Evolutionary conservation across 2,113 vertebrate genomes (phyloP).

Genomic region (Callaeas wilsoni): DNA sequence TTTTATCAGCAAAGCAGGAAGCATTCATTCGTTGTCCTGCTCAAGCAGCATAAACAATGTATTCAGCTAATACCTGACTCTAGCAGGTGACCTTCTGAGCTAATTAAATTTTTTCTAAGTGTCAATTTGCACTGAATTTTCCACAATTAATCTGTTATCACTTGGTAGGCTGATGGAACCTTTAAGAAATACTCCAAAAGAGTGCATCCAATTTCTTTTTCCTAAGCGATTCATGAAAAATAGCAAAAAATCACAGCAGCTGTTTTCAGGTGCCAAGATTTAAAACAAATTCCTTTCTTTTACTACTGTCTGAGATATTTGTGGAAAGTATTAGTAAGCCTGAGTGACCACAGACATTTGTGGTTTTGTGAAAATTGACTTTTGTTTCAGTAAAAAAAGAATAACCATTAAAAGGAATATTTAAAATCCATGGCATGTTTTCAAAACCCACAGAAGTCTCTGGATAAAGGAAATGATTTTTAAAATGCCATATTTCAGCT

Average conservation of each 20-base stretch:
- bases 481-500: background rate
- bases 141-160: background rate
- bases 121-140: background rate
- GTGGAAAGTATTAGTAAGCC: background rate
- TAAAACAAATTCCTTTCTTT: background rate
- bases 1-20: background rate
- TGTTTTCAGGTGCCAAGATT: background rate
- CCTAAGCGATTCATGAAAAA: background rate
- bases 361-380: background rate
- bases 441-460: background rate
- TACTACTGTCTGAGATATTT: background rate
- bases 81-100: background rate
- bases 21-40: background rate
- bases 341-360: background rate
- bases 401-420: background rate
- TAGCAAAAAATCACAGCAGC: background rate
- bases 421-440: background rate
- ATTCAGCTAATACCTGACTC: background rate
- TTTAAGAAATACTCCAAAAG: background rate
- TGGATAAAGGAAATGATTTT: background rate
- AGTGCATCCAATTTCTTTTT: background rate
- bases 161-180: background rate
- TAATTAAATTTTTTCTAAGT: background rate
- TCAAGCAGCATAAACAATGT: background rate
- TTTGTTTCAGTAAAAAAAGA: background rate